Conservation (phyloP, 1,140 invertebrate genomes). For the Trypoxylus dichotomus region DNA sequence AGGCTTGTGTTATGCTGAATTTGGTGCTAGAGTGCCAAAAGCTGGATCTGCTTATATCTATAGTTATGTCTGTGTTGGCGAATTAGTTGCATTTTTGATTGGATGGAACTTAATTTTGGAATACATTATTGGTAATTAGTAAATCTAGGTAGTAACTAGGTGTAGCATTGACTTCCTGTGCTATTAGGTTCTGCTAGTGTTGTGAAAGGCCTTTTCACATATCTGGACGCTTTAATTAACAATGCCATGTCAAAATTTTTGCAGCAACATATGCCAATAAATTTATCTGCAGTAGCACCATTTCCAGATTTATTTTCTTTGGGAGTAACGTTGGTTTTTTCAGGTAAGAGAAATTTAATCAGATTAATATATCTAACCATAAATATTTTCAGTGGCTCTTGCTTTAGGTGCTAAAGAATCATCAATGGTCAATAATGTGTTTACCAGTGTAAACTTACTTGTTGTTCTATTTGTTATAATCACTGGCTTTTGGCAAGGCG, state of each 20-base stretch:
- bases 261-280: conserved; percentile 59
- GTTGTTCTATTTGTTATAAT: conserved; percentile 74
- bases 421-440: conserved; percentile 72
- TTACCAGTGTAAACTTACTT: conserved; percentile 70
- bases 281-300: conserved; percentile 59
- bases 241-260: conserved; percentile 65
- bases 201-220: conserved; percentile 72
- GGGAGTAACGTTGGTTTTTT: conserved; percentile 60
- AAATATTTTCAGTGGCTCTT: conserved; percentile 53
- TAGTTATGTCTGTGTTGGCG: conserved; percentile 87
- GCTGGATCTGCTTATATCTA: conserved; percentile 89
- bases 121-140: conserved; percentile 77
- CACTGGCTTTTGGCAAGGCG: conserved; percentile 68
- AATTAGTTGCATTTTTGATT: conserved; percentile 76
- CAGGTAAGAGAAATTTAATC: conserved; percentile 51
- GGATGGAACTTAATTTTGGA: conserved; percentile 91
- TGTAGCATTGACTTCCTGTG: background rate
- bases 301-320: conserved; percentile 74
- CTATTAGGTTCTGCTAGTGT: conserved; percentile 69
- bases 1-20: conserved; percentile 86
- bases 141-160: background rate
- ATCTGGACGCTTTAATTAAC: conserved; percentile 69
- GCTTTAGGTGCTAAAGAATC: conserved; percentile 78
- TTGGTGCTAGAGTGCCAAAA: conserved; percentile 83
- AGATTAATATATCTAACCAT: conserved; percentile 2